A percentile compares a stretch with the other conserved stretches of the same genome.
phyloP scores from a whole-genome alignment of 1,140 invertebrate species.

The Armadillidium nasatum region DNA sequence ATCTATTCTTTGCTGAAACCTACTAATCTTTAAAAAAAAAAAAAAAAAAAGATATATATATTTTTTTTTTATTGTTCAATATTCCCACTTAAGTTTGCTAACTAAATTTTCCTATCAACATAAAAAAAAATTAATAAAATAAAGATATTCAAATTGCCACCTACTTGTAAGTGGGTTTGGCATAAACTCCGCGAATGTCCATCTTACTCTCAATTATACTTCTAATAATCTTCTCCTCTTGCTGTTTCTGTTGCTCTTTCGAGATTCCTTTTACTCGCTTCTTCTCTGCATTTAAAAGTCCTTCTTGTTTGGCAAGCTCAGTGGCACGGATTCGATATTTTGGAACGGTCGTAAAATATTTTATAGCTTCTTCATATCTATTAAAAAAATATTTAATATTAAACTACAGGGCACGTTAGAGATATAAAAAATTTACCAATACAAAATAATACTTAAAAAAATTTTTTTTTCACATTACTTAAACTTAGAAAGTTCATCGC shows the following conservation, averaged over 20 bases:
- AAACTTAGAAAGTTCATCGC: too few relatives aligned
- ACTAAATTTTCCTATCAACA: not conserved
- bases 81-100: too few relatives aligned
- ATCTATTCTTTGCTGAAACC: too few relatives aligned
- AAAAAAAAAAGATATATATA: too few relatives aligned
- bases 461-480: too few relatives aligned
- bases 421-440: too few relatives aligned
- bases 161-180: conserved; percentile 42
- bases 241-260: conserved; percentile 44
- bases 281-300: conserved; percentile 51
- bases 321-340: conserved; percentile 79
- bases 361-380: conserved; percentile 72
- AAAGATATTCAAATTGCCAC: conserved; percentile 14
- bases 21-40: too few relatives aligned
- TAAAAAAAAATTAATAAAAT: conserved; percentile 21
- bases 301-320: conserved; percentile 72
- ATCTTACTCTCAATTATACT: conserved; percentile 44
- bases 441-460: too few relatives aligned
- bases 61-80: too few relatives aligned
- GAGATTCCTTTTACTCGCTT: conserved; percentile 39
- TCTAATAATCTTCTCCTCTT: conserved; percentile 45
- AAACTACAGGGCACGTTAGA: too few relatives aligned
- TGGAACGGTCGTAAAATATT: conserved; percentile 76
- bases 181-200: conserved; percentile 45
- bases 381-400: too few relatives aligned